These are phyloP conservation scores for Sebastes kiyomatsui DNA, from an alignment of 2,797 vertebrate genomes.

Conservation along the genomic window DNA sequence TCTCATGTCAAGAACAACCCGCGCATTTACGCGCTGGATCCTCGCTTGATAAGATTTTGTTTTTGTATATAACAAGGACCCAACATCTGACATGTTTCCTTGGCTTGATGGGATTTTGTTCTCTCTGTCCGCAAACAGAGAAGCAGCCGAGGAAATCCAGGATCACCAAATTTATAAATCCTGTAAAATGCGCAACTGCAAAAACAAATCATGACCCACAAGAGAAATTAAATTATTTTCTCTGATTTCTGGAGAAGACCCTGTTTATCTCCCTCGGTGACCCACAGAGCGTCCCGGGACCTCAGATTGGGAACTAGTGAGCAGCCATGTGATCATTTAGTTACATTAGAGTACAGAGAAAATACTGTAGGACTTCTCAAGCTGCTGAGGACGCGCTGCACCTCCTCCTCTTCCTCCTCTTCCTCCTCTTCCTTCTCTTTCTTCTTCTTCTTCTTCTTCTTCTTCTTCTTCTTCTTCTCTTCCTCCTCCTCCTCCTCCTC, in stretches of 20 bases:
- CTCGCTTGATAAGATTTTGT: slow-evolving; percentile 31
- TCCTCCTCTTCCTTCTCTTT: background rate
- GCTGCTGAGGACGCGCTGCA: slow-evolving; percentile 27
- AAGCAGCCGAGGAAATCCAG: slow-evolving; percentile 25
- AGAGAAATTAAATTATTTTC: slow-evolving; percentile 57
- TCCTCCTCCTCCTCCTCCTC: too few species aligned
- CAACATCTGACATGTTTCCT: slow-evolving; percentile 51
- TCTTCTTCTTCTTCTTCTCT: too few species aligned
- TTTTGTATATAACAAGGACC: slow-evolving; percentile 34
- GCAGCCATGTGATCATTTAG: slow-evolving; percentile 48
- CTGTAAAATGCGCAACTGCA: slow-evolving; percentile 54
- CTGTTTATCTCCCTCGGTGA: slow-evolving; percentile 48
- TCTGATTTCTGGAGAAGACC: slow-evolving; percentile 47
- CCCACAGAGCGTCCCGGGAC: slow-evolving; percentile 48
- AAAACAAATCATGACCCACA: slow-evolving; percentile 18
- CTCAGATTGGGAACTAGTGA: slow-evolving; percentile 42
- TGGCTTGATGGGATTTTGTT: slow-evolving; percentile 33
- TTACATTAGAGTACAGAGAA: slow-evolving; percentile 65
- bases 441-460: background rate
- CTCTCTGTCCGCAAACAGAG: slow-evolving; percentile 27
- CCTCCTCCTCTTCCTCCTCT: background rate
- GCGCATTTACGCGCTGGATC: slow-evolving; percentile 24
- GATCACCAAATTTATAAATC: slow-evolving; percentile 27
- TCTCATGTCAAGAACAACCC: slow-evolving; percentile 35
- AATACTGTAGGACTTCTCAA: slow-evolving; percentile 41